Evolutionary conservation across 2,113 vertebrate genomes (phyloP).

Genomic region (Semicossyphus pulcher): DNA sequence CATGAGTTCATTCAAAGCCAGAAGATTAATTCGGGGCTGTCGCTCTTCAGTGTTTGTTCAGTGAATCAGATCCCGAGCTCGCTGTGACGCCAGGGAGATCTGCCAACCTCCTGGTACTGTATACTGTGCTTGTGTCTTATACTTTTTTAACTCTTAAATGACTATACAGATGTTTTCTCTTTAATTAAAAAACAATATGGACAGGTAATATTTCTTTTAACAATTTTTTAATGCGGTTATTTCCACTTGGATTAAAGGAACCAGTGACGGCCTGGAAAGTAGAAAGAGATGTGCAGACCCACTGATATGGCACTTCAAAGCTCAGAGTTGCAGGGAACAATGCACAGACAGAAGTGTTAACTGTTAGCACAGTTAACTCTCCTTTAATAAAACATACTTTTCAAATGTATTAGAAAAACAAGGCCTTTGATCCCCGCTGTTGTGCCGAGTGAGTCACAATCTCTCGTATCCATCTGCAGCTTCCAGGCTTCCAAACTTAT

Average conservation of each 20-base stretch:
- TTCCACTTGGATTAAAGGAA: too few species aligned
- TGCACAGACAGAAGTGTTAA: background rate
- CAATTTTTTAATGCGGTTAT: too few species aligned
- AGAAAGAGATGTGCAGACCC: too few species aligned
- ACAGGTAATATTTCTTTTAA: background rate
- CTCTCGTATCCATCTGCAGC: conserved; percentile 8
- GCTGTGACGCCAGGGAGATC: background rate
- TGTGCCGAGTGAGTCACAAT: conserved; percentile 14
- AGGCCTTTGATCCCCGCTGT: background rate
- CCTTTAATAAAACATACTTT: background rate
- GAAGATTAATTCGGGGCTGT: background rate
- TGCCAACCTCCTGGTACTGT: background rate
- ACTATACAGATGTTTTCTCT: background rate
- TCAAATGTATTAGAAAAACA: conserved; percentile 9
- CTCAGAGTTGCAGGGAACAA: background rate
- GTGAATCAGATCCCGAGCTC: background rate
- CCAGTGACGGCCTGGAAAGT: too few species aligned
- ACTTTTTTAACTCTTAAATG: background rate
- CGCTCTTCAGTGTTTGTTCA: background rate
- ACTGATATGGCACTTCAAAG: too few species aligned
- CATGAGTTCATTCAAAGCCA: background rate
- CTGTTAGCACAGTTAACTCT: background rate
- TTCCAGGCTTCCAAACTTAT: background rate
- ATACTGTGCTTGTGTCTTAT: background rate
- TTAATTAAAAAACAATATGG: too few species aligned